Base-by-base conservation (phyloP, 1,140 invertebrate species). In the Drosophila varians region DNA sequence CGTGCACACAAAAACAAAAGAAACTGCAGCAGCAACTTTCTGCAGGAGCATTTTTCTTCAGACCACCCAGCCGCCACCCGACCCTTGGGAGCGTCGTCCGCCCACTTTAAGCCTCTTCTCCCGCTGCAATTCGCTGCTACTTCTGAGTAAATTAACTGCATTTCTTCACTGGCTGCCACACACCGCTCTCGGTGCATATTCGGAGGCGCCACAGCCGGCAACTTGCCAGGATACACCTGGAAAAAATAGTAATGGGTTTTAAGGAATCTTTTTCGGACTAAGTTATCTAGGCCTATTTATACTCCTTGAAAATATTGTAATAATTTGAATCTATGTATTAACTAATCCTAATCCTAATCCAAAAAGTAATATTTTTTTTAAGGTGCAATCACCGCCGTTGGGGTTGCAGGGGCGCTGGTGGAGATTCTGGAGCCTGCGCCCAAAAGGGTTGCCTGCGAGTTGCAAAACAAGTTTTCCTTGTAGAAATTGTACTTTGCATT, bases 401-500 rank as follows among this genome's bases (percentile, higher is more conserved):
- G 14, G 14, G 66, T 46, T 34, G 2, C 9, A 8, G 23, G 16
- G 60, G 36, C 9, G 19, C 14, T 3, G 40, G 46, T 43, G 36
- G 74, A 57, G 52, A 26, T 49, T 48, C 69, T 61, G 73, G 48
- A 58, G 48, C 42, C 57, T 47, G 66, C 23, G 36, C 58, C 76
- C 54, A 66, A 74, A 74, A 58, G 72, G 71, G 72, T 75, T 68
- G 70, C 18, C 40, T 42, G 68, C 48, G 45, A 62, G 77, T 82
- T 82, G 77, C 83, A 87, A 87, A 87, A 87, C 82, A 87, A 87
- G 82, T 87, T 87, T 87, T 77, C 84, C 87, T 89, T 90, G 87
- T 90, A 89, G 87, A 90, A 89, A 82, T 78, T 76, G 80, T 89
- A 89, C 86, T 89, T 89, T 89, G 79, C 86, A 83, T 87, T 89